Conservation (phyloP, 30 jellyfish, hydroid and myxozoan genomes). For the Clytia hemisphaerica region DNA sequence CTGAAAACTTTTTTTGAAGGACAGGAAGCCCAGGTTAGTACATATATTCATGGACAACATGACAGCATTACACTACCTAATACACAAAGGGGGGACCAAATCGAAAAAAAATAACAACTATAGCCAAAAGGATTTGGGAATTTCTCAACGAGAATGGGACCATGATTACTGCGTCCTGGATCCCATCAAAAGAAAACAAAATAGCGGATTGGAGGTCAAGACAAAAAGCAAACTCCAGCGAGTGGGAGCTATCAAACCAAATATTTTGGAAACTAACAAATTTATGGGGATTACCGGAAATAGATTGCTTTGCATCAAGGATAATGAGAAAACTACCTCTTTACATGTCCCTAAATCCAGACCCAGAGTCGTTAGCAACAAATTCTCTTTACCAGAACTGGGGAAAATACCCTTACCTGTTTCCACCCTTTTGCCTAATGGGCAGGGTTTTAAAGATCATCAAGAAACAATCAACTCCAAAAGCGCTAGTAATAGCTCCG, state of each 20-base stretch:
- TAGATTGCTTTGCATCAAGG: not conserved
- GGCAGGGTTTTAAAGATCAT: not conserved
- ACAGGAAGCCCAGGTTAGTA: not conserved
- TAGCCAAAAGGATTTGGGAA: no score
- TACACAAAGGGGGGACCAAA: not conserved
- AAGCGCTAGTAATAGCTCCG: not conserved
- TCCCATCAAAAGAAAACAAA: no score
- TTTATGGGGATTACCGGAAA: no score
- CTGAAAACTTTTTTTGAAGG: slow-evolving; percentile 20
- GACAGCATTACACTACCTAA: not conserved
- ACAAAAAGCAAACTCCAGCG: no score
- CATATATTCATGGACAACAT: slow-evolving; percentile 22
- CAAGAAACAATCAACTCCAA: not conserved
- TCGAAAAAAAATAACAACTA: no score
- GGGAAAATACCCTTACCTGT: not conserved
- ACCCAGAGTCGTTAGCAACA: no score
- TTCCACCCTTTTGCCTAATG: not conserved
- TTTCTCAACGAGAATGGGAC: no score
- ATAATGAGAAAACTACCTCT: not conserved
- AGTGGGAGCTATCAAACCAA: no score
- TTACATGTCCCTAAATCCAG: not conserved
- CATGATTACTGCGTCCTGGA: no score
- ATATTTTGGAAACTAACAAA: no score
- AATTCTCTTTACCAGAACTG: not conserved
- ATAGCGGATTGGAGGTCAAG: no score